Evolutionary conservation across 2,113 vertebrate species (phyloP).

Genomic region (Upupa epops): DNA sequence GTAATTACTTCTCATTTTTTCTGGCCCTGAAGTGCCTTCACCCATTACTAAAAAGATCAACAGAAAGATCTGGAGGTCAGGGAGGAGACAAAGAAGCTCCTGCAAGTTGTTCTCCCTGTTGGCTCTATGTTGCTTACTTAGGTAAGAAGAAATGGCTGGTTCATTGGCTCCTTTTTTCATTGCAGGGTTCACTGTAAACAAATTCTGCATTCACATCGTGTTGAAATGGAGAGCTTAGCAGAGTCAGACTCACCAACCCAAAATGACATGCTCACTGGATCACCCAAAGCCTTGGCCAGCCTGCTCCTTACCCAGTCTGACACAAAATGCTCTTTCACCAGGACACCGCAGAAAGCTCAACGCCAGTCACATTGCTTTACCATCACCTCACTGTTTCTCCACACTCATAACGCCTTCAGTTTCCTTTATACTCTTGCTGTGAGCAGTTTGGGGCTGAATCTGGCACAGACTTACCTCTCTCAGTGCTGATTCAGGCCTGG

Average conservation of each 20-base stretch:
- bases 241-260: neutral
- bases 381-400: neutral
- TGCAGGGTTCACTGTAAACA: neutral
- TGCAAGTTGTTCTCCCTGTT: constrained; percentile 22
- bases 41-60: neutral
- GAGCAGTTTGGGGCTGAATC: neutral
- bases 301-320: neutral
- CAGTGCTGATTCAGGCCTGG: neutral
- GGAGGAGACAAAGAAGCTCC: constrained; percentile 1
- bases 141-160: neutral
- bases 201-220: neutral
- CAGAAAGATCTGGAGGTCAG: constrained; percentile 42
- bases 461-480: neutral
- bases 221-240: neutral
- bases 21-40: constrained; percentile 2
- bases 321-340: neutral
- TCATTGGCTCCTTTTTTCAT: neutral
- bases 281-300: neutral
- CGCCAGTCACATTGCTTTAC: neutral
- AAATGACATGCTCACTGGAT: neutral
- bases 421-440: neutral
- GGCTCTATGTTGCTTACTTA: neutral
- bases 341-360: neutral
- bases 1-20: constrained; percentile 34
- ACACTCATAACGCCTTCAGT: neutral